Base-by-base conservation (phyloP, 2,113 vertebrate species). In the Psettodes erumei region DNA sequence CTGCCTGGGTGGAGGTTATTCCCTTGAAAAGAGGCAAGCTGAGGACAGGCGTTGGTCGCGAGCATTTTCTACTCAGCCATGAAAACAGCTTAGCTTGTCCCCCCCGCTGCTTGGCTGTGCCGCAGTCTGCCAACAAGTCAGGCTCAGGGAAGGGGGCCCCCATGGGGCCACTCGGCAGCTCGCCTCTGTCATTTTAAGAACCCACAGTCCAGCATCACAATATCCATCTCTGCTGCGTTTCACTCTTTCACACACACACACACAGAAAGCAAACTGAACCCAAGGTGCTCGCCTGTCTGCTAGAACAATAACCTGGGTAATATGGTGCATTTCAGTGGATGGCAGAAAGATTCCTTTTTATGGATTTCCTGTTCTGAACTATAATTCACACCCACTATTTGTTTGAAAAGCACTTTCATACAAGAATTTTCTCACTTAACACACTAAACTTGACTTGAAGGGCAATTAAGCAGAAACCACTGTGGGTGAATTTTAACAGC, bases 61-160 rank as follows among this genome's bases (percentile, higher is more conserved):
- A 86, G 78, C 30, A 27, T 53, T 88, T 77, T 83, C 63, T 79
- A 75, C 66, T 87, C 88, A 86, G 83, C 87, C 88, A 61, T 90
- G 85, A 90, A 91, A 92, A 81, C 82, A 60, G 83, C 78, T 87
- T 76, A 35, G 23, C 66, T 48, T 23, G 75, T 76, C 63, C 51
- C 19, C 78, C 63, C 51, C 19, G 30, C 84, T 55, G 85, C 75
- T 81, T 35, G 42, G 61, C 79, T 58, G 75, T 75, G 53, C 56
- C 13, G 18, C 35, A 80, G 71, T 60, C 73, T 66, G 69, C 71
- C 59, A 27, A 71, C 61, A 66, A 79, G 83, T 81, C 86, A 90
- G 85, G 60, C 79, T 9, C 50, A n/a, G 70, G 47, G 63, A 55
- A 85, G 11, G 4, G 37, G n/a, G 16, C 32, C 13, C 40, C 65